Evolutionary conservation across 2,113 vertebrate genomes (phyloP).

Genomic region (Corvus hawaiiensis): DNA sequence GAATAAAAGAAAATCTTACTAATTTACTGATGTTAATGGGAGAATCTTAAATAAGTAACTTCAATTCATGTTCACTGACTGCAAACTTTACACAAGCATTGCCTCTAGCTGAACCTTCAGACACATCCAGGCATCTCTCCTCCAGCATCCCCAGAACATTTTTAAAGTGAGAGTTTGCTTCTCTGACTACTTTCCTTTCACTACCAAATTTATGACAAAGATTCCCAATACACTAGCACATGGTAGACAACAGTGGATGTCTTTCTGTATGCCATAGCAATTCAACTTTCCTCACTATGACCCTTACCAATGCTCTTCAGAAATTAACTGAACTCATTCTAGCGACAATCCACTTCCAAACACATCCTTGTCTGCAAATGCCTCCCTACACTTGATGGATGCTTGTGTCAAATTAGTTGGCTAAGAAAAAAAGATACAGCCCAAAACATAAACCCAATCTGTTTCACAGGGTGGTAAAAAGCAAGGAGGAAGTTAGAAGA

Average conservation of each 20-base stretch:
- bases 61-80: background rate
- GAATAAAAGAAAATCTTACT: background rate
- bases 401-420: background rate
- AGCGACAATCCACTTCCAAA: background rate
- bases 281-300: background rate
- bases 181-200: background rate
- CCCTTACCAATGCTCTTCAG: background rate
- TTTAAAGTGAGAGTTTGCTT: background rate
- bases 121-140: background rate
- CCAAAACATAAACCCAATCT: background rate
- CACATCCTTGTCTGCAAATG: background rate
- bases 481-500: background rate
- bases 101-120: background rate
- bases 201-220: background rate
- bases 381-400: background rate
- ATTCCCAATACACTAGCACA: background rate
- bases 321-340: background rate
- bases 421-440: background rate
- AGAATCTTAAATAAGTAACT: background rate
- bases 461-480: background rate
- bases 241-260: accelerated
- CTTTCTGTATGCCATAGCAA: background rate
- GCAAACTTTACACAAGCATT: background rate
- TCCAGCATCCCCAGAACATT: background rate
- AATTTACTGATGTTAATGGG: background rate